A percentile compares a stretch with the other conserved stretches of the same genome.
Conservation (phyloP, 2,797 vertebrate species). For the Bryconaethiops microstoma region DNA sequence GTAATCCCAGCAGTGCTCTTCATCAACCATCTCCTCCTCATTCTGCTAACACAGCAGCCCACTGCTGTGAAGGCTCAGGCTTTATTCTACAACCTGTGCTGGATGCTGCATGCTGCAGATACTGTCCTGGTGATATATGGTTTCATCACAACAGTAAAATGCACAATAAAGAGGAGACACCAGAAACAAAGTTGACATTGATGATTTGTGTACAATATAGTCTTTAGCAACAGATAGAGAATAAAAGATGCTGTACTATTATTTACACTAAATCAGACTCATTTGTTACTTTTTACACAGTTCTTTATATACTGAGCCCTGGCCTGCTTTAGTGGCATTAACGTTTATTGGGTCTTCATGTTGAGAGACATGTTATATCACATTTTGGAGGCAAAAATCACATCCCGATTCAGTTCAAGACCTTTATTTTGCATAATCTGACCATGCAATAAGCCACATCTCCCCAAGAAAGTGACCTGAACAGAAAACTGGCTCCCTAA, state of each 20-base stretch:
- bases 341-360: too few species aligned
- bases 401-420: neutral
- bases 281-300: too few species aligned
- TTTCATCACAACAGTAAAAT: too few species aligned
- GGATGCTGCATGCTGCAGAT: conserved; percentile 5
- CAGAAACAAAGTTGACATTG: too few species aligned
- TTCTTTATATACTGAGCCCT: too few species aligned
- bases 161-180: neutral
- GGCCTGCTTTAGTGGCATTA: too few species aligned
- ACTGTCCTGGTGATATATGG: neutral
- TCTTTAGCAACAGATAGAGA: neutral
- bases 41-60: conserved; percentile 26
- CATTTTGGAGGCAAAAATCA: neutral
- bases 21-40: conserved; percentile 22
- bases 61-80: neutral
- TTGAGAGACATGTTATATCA: neutral
- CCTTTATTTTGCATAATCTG: neutral
- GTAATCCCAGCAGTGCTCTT: conserved; percentile 42
- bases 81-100: conserved; percentile 1
- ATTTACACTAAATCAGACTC: too few species aligned
- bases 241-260: neutral
- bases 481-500: too few species aligned
- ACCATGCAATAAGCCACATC: neutral
- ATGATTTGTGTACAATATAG: neutral
- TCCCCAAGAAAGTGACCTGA: neutral